Evolutionary conservation across 2,888 invertebrate genomes (phyloP).

Genomic region (Urechis unicinctus): DNA sequence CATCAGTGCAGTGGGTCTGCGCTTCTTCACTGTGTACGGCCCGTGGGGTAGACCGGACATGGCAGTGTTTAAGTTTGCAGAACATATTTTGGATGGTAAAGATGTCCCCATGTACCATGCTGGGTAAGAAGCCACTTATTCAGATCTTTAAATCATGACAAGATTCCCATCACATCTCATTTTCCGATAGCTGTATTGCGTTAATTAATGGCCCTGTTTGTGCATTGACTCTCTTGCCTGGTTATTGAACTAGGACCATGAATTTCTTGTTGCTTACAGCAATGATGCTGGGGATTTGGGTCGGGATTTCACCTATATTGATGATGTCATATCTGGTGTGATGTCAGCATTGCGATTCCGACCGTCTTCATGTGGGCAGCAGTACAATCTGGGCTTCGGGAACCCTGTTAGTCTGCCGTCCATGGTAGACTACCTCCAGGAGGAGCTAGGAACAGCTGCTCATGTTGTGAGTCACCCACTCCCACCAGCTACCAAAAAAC

Average conservation of each 20-base stretch:
- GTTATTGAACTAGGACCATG: no score
- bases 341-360: conserved; percentile 13
- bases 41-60: conserved; percentile 26
- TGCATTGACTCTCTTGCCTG: no score
- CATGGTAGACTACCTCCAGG: conserved; percentile 13
- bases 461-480: conserved; percentile 17
- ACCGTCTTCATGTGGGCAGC: conserved; percentile 16
- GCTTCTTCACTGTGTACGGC: conserved; percentile 28
- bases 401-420: conserved; percentile 16
- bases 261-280: not conserved
- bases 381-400: conserved; percentile 23
- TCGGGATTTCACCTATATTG: conserved; percentile 25
- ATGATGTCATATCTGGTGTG: conserved; percentile 21
- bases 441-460: conserved; percentile 11
- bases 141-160: not conserved
- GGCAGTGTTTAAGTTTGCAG: conserved; percentile 23
- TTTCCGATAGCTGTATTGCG: no score
- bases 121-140: conserved; percentile 3
- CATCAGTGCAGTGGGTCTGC: conserved; percentile 15
- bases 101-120: conserved; percentile 16
- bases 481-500: no score
- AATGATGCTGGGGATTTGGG: conserved; percentile 1
- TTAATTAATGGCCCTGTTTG: no score
- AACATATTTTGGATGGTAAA: conserved; percentile 11
- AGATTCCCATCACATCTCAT: no score